Percentiles rank a stretch among this genome's conserved stretches.
Conservation (phyloP, 2,888 invertebrate species). For the Thecophora atra region DNA sequence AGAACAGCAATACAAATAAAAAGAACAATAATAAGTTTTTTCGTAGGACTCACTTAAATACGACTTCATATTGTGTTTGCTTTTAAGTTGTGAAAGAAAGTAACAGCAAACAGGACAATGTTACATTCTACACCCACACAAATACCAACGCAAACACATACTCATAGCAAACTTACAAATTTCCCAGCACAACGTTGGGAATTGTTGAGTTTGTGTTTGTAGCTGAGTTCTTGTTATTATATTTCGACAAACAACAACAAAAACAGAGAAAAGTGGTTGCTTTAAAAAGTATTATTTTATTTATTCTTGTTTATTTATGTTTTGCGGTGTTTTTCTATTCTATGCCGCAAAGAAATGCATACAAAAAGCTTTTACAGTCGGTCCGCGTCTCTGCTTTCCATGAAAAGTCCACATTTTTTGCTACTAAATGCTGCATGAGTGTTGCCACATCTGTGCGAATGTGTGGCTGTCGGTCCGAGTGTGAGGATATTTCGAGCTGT, state of each 20-base stretch:
- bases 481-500: not conserved
- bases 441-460: not conserved
- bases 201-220: slow-evolving; percentile 37
- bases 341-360: no score
- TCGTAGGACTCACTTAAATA: not conserved
- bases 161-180: no score
- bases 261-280: not conserved
- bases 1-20: no score
- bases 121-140: not conserved
- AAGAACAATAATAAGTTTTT: no score
- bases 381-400: not conserved
- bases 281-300: not conserved
- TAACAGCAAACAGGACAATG: not conserved
- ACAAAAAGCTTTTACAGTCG: no score
- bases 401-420: slow-evolving; percentile 11
- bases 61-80: no score
- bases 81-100: no score
- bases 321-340: slow-evolving; percentile 12
- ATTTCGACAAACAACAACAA: not conserved
- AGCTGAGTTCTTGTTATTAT: slow-evolving; percentile 17
- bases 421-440: no score
- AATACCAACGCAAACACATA: not conserved
- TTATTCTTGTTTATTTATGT: not conserved
- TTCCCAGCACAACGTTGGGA: no score
- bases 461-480: not conserved